Base-by-base conservation (phyloP, 2,888 invertebrate genomes). In the Thecocarcelia acutangulata region DNA sequence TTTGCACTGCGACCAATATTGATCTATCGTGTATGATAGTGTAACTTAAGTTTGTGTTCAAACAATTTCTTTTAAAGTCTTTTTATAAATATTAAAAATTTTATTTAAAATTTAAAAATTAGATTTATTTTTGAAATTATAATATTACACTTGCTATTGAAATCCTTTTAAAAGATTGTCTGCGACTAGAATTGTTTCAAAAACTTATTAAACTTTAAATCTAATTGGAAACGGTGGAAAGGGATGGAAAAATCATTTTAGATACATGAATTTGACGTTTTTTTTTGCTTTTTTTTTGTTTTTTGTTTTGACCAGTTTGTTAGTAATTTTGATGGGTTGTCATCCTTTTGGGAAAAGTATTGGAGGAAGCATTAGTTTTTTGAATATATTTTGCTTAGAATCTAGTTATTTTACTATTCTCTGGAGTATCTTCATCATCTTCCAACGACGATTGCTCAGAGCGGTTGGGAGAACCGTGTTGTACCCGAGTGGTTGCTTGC, bases 331-430 rank as follows among this genome's bases (percentile, higher is more conserved):
- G 70, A 54, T 66, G 52, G 69, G 40, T 42, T 17, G 33, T 11
- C 8, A 8, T 6, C 9, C 3, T 63, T 56, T 44, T 21, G 1
- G n/a, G 19, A 15, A 54, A 42, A 15, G n/a, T 24, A 13, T 48
- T 68, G 2, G 5, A 28, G 75, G 79, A 75, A 79, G 75, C 63
- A 24, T 63, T 8, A 17, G 21, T 12, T 33, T 37, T 46, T 68
- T 28, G 6, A 19, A 19, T 21, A 3, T 56, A 24, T 11, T 37
- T 15, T 12, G 15, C 40, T 78, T 87, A 92, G 86, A 87, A 91
- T 83, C 86, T 90, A n/a, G 91, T 91, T 44, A 90, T 90, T 85
- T 91, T 91, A 83, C 87, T 90, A 73, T 85, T 87, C 6, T 87
- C 89, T 1, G 89, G 89, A 12, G 91, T 88, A 6, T 87, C 73